These are phyloP conservation scores for Phataginus tetradactyla DNA, from an alignment of 2,797 vertebrate genomes.

Conservation along the genomic window DNA sequence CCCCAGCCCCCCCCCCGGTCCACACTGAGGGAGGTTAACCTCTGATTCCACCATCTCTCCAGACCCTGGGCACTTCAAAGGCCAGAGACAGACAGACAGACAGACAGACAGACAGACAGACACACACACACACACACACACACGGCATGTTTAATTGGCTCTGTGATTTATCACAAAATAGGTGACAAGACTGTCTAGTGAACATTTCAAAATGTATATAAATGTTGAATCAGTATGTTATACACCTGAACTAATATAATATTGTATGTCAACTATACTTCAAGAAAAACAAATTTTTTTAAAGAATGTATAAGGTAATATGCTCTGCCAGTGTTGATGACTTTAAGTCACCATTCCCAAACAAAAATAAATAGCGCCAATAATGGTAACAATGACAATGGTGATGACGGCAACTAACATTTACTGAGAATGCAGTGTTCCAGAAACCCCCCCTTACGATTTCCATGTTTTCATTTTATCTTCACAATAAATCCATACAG, in stretches of 20 bases:
- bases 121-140: neutral
- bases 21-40: neutral
- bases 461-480: neutral
- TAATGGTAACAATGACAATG: neutral
- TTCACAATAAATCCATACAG: neutral
- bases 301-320: neutral
- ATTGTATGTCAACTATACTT: too few species aligned
- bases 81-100: neutral
- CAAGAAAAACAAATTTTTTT: too few species aligned
- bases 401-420: neutral
- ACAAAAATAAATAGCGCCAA: neutral
- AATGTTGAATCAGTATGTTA: too few species aligned
- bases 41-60: neutral
- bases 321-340: neutral
- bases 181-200: neutral
- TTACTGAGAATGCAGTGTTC: neutral
- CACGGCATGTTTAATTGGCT: too few species aligned
- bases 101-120: too few species aligned
- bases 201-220: too few species aligned
- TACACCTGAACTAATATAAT: too few species aligned
- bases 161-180: neutral
- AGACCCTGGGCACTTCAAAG: neutral
- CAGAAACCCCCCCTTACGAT: neutral
- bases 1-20: neutral
- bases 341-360: neutral